Conservation (phyloP, 2,888 invertebrate genomes). For the Xanthia togata region DNA sequence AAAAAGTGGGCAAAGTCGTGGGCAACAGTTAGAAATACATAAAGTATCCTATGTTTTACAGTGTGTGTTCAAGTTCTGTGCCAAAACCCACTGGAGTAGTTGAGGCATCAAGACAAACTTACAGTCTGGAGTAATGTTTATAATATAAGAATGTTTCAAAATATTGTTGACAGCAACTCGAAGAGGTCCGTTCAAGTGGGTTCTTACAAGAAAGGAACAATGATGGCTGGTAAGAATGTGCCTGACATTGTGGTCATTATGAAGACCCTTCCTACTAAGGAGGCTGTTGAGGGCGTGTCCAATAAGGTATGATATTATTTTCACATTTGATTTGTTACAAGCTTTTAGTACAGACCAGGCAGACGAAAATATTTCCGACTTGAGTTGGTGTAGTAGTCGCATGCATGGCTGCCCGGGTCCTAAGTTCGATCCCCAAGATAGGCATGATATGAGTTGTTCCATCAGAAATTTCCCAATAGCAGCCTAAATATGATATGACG, state of each 20-base stretch:
- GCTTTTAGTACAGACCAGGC: too few species aligned
- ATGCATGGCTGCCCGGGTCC: too few species aligned
- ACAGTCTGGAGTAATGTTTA: background rate
- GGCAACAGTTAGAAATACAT: background rate
- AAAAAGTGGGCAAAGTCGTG: background rate
- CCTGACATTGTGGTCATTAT: slow-evolving; percentile 99
- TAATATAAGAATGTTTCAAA: slow-evolving; percentile 14
- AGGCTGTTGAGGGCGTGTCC: slow-evolving; percentile 97
- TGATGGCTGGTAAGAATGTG: slow-evolving; percentile 98
- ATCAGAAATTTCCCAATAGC: background rate
- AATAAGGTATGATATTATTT: slow-evolving; percentile 92
- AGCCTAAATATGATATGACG: background rate
- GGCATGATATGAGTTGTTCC: background rate
- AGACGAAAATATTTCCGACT: background rate
- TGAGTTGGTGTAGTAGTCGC: background rate
- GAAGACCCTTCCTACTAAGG: slow-evolving; percentile 98
- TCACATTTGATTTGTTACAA: background rate
- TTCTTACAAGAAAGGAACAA: slow-evolving; percentile 99
- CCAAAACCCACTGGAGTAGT: background rate
- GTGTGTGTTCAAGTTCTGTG: background rate
- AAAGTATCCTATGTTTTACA: background rate
- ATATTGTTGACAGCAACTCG: slow-evolving; percentile 79
- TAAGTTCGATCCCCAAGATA: background rate
- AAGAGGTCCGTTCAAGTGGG: slow-evolving; percentile 99
- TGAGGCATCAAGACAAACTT: background rate